Base-by-base conservation (phyloP, 2,797 vertebrate genomes). In the Clarias platycephalus region DNA sequence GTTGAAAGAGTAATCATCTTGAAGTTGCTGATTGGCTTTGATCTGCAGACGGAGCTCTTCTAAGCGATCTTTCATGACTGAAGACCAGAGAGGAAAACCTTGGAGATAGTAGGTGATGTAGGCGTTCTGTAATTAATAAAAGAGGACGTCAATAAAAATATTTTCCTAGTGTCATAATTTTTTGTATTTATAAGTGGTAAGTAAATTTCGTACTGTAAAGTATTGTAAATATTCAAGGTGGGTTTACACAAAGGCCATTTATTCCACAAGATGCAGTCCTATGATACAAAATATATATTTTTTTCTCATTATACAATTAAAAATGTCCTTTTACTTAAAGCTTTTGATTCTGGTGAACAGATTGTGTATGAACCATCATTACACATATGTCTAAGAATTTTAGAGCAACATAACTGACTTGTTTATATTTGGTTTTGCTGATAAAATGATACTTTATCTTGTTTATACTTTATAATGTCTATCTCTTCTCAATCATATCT, bases 11-110 rank as follows among this genome's bases (percentile, higher is more conserved):
- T 81, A 83, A 4, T 15, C 40, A 31, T 85, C 84, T 31, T 60
- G 79, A 2, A 84, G 85, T 53, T 64, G 84, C 53, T 74, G 84
- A 86, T 18, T 90, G 86, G 90, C 86, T 88, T 88, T 97, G 94
- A 94, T 94, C 87, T 86, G 93, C 87, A 95, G 91, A 89, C 91
- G 96, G 83, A 99, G 87, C 90, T 99, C 97, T 83, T 96, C 95
- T 89, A 99, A 93, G 22, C 97, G 95, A 86, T 99, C 97, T 93
- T 86, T 98, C 97, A 99, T 96, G 34, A 67, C 90, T 37, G 76
- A 78, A 85, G 58, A 60, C 37, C 16, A 15, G 26, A 24, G 77
- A 37, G 31, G 72, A 53, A 68, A 55, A 71, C 55, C 49, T 60
- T 77, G 58, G 68, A 57, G 34, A 7, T 62, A 62, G 84, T 10